A percentile compares a stretch with the other conserved stretches of the same genome.
Evolutionary conservation across 2,113 vertebrate genomes (phyloP).

Genomic region (Nannobrachium achirus): DNA sequence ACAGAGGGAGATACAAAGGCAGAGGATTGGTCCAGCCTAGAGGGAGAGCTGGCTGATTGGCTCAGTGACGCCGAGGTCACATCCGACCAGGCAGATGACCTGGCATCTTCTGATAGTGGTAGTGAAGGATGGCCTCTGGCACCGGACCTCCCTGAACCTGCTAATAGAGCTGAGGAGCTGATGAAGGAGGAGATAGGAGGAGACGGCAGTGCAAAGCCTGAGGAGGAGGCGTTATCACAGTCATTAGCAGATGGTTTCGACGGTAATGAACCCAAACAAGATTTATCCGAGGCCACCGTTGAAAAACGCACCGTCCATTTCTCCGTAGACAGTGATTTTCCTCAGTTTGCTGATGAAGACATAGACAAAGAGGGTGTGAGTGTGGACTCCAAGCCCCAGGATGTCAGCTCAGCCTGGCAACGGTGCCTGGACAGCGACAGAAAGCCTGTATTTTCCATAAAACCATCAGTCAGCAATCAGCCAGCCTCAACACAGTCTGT

Average conservation of each 20-base stretch:
- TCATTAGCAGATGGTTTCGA: neutral
- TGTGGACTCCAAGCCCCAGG: constrained; percentile 19
- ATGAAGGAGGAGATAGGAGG: constrained; percentile 1
- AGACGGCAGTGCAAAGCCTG: neutral
- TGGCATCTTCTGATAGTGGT: constrained; percentile 5
- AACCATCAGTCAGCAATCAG: constrained; percentile 7
- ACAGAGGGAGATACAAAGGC: constrained; percentile 15
- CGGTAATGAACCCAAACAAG: neutral
- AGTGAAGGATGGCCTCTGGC: constrained; percentile 12
- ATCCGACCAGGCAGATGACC: constrained; percentile 27
- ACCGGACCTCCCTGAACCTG: constrained; percentile 2
- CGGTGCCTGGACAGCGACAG: constrained; percentile 36
- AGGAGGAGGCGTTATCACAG: neutral
- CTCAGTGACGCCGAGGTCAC: constrained; percentile 37
- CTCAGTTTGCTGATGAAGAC: constrained; percentile 51
- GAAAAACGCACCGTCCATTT: neutral
- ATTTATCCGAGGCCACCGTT: neutral
- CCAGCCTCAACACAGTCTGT: constrained; percentile 7
- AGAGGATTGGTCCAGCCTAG: constrained; percentile 18
- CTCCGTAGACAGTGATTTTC: constrained; percentile 18
- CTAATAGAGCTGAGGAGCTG: constrained; percentile 5
- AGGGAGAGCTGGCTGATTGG: constrained; percentile 24
- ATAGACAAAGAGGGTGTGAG: constrained; percentile 46
- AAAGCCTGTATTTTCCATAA: constrained; percentile 17
- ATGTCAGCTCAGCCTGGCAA: constrained; percentile 31